Evolutionary conservation across 2,797 vertebrate genomes (phyloP), one percentile per base, ranked within the genome.

Genomic region (Macropodus opercularis): DNA sequence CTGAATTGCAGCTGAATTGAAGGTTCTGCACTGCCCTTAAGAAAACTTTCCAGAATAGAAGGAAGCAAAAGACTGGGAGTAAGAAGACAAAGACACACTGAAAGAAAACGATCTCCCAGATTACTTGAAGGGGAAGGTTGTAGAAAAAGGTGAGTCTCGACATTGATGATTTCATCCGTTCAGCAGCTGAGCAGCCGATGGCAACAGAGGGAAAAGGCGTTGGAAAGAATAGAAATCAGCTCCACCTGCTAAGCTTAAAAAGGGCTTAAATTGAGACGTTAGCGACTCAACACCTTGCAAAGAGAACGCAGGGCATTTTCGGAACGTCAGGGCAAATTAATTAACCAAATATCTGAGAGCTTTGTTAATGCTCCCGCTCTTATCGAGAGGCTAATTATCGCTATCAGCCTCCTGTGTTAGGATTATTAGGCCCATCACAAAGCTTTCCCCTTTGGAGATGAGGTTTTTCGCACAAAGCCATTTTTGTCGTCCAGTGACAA

Each of bases 371-470:
- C 72, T 75, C 61, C 46, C 54, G 40, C 54, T 52, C 72, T 82
- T 83, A 80, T 87, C 83, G 9, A 44, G 70, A 68, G 53, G 62
- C 59, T 85, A 72, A 81, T 87, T 80, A 84, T 80, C 61, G 19
- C 73, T 63, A 86, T 83, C 86, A 57, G 74, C 70, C 66, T 44
- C 54, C 51, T 63, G 56, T 44, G 63, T 80, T 4, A 26, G 78
- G 81, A 87, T 89, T 89, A 85, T 80, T 69, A 73, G 51, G 49
- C 62, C 84, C 75, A 86, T 85, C 75, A 34, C 67, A 69, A 75
- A 65, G 82, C 77, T 57, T 14, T 58, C 31, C 48, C 59, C 70
- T 72, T 63, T 31, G 43, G 71, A 84, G 69, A 71, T 43, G 6
- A 61, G 64, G 31, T 64, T 66, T 70, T 64, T 43, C 4, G 62